Evolutionary conservation across 2,113 vertebrate genomes (phyloP), one percentile per base, ranked within the genome.

Genomic region (Rynchops niger): DNA sequence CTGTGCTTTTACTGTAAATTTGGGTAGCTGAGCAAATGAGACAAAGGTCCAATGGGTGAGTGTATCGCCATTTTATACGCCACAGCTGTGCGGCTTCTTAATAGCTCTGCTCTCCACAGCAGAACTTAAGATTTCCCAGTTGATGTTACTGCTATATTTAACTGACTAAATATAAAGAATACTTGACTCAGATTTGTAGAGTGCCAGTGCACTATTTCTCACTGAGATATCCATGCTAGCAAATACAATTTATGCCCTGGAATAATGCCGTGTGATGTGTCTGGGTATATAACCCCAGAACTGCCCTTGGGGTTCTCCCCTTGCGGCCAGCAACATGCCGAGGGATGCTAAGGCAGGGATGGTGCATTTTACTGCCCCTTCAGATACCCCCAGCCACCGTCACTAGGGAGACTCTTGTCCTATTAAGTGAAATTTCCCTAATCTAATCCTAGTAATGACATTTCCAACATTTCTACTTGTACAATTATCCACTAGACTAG

Each of bases 141-240:
- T 58, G 92, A 63, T 78, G 95, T 88, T 92, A 49, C 15, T 74
- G 71, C 83, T 93, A 76, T 95, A 92, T 96, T 89, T 95, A 92
- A 88, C 79, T 45, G 88, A 70, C 93, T 90, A 95, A 92, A 90
- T 80, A 67, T 85, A 94, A 93, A 95, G 62, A 84, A 89, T 77
- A 90, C 93, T 96, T 91, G 87, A 95, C 90, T 84, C 59, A 90
- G 66, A 91, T 95, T 95, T 77, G 94, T 88, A 42, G 90, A 91
- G 84, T 86, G 79, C 40, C 89, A 95, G 86, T 77, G 70, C 52
- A 76, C 82, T 82, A 19, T 58, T 96, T 85, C 81, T 94, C 90
- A 70, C 63, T n/a, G 70, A 90, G 80, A 69, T 52, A 70, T 43
- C 47, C 40, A 4, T 87, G 66, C 88, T 50, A 56, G 56, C 56